Evolutionary conservation across 2,888 invertebrate species (phyloP).

Genomic region (Napeogenes sylphis): DNA sequence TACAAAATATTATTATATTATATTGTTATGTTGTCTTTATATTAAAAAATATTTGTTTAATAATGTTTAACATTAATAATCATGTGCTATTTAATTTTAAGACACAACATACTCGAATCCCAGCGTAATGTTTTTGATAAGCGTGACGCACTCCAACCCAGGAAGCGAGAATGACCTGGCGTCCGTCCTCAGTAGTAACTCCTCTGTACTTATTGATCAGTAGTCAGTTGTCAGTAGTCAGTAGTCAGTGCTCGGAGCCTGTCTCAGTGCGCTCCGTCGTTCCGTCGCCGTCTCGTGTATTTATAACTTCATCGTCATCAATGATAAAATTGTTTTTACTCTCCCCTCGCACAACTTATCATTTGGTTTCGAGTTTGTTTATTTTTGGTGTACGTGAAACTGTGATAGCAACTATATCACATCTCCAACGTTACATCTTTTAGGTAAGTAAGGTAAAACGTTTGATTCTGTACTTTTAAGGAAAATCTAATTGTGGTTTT

Average conservation of each 20-base stretch:
- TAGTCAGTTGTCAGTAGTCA: slow-evolving; percentile 29
- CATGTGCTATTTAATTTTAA: too few species aligned
- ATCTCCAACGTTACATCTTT: background rate
- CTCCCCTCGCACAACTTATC: slow-evolving; percentile 16
- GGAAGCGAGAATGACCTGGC: slow-evolving; percentile 52
- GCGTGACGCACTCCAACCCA: slow-evolving; percentile 62
- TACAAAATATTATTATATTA: too few species aligned
- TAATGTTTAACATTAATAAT: too few species aligned
- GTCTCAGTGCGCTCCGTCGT: slow-evolving; percentile 61
- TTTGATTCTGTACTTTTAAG: slow-evolving; percentile 10
- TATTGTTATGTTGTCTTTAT: too few species aligned
- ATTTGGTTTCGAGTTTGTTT: slow-evolving; percentile 7
- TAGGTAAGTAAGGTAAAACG: background rate
- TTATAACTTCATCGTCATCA: slow-evolving; percentile 66
- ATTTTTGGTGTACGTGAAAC: background rate
- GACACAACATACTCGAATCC: too few species aligned
- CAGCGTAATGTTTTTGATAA: slow-evolving; percentile 50
- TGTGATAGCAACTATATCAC: background rate
- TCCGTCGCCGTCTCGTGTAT: slow-evolving; percentile 66
- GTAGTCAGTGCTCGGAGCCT: slow-evolving; percentile 30
- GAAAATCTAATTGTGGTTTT: slow-evolving; percentile 17
- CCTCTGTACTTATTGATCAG: slow-evolving; percentile 24
- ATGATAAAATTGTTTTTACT: slow-evolving; percentile 56
- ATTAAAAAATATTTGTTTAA: too few species aligned
- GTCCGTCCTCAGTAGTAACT: slow-evolving; percentile 54